phyloP scores from a whole-genome alignment of 2,113 vertebrate species.

The Mastomys natalensis region DNA sequence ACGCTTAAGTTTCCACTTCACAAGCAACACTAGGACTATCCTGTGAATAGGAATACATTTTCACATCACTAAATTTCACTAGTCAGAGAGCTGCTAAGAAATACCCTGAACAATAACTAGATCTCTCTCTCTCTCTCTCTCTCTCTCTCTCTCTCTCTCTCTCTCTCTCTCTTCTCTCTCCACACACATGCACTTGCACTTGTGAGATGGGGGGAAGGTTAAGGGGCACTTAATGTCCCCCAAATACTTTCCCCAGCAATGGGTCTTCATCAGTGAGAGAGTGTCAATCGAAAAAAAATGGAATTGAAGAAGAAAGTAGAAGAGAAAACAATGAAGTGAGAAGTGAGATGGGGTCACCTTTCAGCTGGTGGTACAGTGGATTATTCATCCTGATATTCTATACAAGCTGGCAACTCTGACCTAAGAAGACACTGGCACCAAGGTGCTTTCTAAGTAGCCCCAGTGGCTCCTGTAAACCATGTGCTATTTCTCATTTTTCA shows the following conservation, averaged over 20 bases:
- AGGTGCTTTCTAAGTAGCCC: neutral
- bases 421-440: neutral
- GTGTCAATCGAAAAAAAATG: neutral
- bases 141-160: too few relatives aligned
- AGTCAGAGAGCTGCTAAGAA: neutral
- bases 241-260: neutral
- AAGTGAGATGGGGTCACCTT: neutral
- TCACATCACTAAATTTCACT: neutral
- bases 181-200: neutral
- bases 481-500: conserved; percentile 48
- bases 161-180: neutral
- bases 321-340: neutral
- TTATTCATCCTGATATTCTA: neutral
- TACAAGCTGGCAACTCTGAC: neutral
- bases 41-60: neutral
- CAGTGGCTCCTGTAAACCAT: neutral
- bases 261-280: neutral
- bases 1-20: too few relatives aligned
- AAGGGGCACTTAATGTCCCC: neutral
- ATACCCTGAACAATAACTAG: neutral
- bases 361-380: neutral
- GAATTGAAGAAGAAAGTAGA: neutral
- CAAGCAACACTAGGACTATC: neutral
- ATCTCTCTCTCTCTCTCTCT: neutral
- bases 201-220: neutral